These are phyloP conservation scores for Onychostruthus taczanowskii DNA, from an alignment of 2,113 vertebrate species.

Conservation along the genomic window DNA sequence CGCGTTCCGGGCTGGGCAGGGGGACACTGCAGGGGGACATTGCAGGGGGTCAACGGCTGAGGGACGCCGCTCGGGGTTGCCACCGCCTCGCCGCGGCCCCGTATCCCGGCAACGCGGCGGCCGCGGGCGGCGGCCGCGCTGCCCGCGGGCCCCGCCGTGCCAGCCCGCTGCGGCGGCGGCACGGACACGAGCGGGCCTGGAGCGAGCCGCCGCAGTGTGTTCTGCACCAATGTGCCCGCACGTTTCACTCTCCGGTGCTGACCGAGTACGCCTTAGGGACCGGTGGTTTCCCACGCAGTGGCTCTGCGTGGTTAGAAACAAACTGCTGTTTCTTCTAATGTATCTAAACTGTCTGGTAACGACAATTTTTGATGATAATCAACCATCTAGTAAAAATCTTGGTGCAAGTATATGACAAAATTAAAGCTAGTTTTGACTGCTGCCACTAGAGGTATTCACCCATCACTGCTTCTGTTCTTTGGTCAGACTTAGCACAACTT, in stretches of 20 bases:
- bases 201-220: neutral
- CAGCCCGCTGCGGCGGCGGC: neutral
- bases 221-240: neutral
- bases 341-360: neutral
- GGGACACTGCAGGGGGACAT: neutral
- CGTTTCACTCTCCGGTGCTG: neutral
- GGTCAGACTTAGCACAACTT: neutral
- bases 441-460: neutral
- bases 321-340: neutral
- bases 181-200: accelerated
- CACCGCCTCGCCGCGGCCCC: neutral
- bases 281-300: neutral
- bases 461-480: neutral
- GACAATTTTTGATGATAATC: neutral
- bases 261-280: neutral
- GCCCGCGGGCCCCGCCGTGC: accelerated
- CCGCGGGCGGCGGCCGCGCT: neutral
- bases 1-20: neutral
- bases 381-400: neutral
- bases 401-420: neutral
- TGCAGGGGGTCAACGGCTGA: accelerated
- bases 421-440: neutral
- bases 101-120: neutral
- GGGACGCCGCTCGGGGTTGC: too few species aligned
- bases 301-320: neutral